Evolutionary conservation across 1,140 invertebrate genomes (phyloP), one percentile per base, ranked within the genome.

Genomic region (Aphaenogaster rudis): DNA sequence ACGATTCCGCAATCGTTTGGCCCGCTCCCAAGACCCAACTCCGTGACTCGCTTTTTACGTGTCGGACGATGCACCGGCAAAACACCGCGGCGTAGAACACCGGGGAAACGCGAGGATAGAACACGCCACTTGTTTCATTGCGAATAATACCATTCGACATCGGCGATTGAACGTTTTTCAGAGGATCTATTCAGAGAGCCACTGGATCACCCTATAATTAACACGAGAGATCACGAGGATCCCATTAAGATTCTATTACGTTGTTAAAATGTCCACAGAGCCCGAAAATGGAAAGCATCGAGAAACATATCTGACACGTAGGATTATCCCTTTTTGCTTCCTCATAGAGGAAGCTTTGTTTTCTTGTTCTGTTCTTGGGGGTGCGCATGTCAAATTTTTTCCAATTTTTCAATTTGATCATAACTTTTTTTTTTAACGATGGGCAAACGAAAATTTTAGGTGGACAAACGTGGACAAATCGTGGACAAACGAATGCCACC

Each of bases 1-100:
- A 87, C 87, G 87, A 88, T 93, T 93, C 92, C 93, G 93, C 93
- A 93, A 94, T 93, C 93, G 93, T 89, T 94, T 94, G 93, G 93
- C 91, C 76, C 59, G 71, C 74, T 88, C 91, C 93, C 28, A 28
- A 28, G 28, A 28, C 28, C 28, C 93, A 94, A 93, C 90, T 92
- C 90, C 86, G 87, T 90, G 91, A 91, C 91, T 93, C 71, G 78
- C 87, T 93, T 94, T 94, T 94, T 93, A 93, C 89, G 69, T 78
- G 86, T 67, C 87, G 93, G 87, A 93, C 78, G 87, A 91, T 92
- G 92, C 91, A 89, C 88, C 90, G 92, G 93, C 92, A 93, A 93
- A 94, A 93, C 91, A 93, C 86, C 89, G 48, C 63, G 89, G 67
- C 82, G 90, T 91, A 82, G 59, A 72, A 89, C 79, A 71, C 80